These are phyloP conservation scores for Nycticebus coucang DNA, from an alignment of 2,113 vertebrate species.

Conservation along the genomic window DNA sequence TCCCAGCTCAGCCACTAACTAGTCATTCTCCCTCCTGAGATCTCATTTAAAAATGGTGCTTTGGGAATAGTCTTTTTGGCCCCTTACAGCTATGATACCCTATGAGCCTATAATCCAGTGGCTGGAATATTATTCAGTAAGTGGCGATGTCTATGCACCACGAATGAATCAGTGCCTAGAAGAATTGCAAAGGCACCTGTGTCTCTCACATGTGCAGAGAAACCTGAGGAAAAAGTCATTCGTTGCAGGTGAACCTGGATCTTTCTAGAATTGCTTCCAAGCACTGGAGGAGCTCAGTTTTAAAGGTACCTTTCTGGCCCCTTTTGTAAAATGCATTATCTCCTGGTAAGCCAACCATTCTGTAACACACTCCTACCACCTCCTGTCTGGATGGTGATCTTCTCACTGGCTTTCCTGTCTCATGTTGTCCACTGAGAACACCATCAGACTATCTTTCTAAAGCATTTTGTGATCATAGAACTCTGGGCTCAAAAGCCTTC, in stretches of 20 bases:
- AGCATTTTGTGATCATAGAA: background rate
- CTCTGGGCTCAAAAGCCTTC: background rate
- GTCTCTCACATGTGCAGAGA: background rate
- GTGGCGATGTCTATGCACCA: background rate
- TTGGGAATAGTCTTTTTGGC: background rate
- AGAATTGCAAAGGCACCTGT: background rate
- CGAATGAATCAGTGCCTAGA: background rate
- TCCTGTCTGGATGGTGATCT: background rate
- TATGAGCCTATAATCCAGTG: background rate
- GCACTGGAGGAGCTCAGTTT: background rate
- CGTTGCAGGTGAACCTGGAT: background rate
- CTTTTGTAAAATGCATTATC: background rate
- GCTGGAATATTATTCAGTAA: background rate
- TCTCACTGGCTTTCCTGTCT: background rate
- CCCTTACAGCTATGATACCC: background rate
- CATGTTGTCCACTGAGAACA: background rate
- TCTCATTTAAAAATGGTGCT: constrained; percentile 27
- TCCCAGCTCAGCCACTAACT: too few relatives aligned
- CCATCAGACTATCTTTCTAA: background rate
- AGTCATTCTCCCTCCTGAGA: background rate
- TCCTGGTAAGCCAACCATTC: background rate
- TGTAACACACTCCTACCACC: too few relatives aligned
- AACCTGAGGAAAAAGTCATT: background rate
- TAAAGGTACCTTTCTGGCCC: background rate
- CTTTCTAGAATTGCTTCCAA: background rate